Conservation (phyloP, 2,797 vertebrate genomes). For the Podarcis lilfordi region DNA sequence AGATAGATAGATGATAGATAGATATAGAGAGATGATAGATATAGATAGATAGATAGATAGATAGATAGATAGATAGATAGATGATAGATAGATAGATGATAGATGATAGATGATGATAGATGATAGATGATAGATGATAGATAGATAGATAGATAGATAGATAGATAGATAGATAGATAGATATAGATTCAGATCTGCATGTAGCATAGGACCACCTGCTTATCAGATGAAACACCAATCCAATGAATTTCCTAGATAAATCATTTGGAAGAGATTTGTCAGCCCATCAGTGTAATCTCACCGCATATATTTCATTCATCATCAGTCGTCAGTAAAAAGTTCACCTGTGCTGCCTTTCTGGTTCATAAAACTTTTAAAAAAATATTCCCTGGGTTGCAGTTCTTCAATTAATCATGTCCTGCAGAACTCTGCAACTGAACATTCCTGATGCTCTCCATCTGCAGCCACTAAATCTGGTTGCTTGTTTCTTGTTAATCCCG, state of each 20-base stretch:
- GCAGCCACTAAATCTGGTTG: constrained; percentile 36
- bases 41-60: neutral
- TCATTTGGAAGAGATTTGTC: constrained; percentile 30
- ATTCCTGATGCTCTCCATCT: constrained; percentile 28
- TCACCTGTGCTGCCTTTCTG: constrained; percentile 51
- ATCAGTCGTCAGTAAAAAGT: constrained; percentile 55
- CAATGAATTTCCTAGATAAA: constrained; percentile 51
- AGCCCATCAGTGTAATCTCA: constrained; percentile 23
- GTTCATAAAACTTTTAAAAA: constrained; percentile 49
- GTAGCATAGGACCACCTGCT: constrained; percentile 1
- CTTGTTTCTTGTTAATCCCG: constrained; percentile 19
- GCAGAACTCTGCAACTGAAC: constrained; percentile 46
- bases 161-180: too few relatives aligned
- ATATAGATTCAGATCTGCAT: neutral
- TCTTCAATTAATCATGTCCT: constrained; percentile 61
- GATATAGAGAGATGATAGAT: neutral
- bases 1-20: neutral
- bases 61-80: neutral
- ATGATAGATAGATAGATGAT: neutral
- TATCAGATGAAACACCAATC: constrained; percentile 45
- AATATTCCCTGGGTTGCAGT: neutral
- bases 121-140: too few relatives aligned
- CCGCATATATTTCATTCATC: constrained; percentile 58
- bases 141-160: too few relatives aligned
- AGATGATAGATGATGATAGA: too few relatives aligned